A percentile compares a stretch with the other conserved stretches of the same genome.
phyloP scores from a whole-genome alignment of 2,113 vertebrate genomes.

The Tyrannus savana region DNA sequence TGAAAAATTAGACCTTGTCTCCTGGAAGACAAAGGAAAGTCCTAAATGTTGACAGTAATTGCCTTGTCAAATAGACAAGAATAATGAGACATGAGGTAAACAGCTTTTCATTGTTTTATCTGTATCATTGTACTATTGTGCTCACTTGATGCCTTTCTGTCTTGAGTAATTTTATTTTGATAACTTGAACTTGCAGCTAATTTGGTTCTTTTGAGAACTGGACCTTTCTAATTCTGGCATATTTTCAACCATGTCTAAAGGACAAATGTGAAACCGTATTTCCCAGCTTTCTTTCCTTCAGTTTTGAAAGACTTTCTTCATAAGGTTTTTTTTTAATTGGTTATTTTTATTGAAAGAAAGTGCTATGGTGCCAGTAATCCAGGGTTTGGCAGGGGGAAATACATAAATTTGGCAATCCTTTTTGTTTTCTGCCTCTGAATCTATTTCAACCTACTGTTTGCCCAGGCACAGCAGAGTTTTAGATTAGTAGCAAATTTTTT shows the following conservation, averaged over 20 bases:
- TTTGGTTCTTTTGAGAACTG: background rate
- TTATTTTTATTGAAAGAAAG: background rate
- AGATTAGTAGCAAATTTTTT: background rate
- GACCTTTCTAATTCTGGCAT: background rate
- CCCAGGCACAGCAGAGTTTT: background rate
- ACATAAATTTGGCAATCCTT: background rate
- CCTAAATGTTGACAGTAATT: background rate
- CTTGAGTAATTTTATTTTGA: background rate
- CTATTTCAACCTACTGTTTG: background rate
- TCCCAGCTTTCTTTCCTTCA: background rate
- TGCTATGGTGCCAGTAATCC: background rate
- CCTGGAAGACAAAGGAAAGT: background rate
- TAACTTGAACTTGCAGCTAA: background rate
- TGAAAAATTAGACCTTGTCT: conserved; percentile 15
- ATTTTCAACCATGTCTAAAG: background rate
- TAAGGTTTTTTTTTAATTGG: background rate
- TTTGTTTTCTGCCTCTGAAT: background rate
- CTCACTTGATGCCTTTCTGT: background rate
- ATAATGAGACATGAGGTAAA: background rate
- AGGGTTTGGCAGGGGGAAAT: background rate
- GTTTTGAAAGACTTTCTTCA: background rate
- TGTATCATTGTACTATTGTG: background rate
- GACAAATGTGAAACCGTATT: background rate
- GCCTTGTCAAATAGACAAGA: background rate
- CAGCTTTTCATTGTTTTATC: background rate